Conservation (phyloP, 2,888 invertebrate species). For the Actias luna region DNA sequence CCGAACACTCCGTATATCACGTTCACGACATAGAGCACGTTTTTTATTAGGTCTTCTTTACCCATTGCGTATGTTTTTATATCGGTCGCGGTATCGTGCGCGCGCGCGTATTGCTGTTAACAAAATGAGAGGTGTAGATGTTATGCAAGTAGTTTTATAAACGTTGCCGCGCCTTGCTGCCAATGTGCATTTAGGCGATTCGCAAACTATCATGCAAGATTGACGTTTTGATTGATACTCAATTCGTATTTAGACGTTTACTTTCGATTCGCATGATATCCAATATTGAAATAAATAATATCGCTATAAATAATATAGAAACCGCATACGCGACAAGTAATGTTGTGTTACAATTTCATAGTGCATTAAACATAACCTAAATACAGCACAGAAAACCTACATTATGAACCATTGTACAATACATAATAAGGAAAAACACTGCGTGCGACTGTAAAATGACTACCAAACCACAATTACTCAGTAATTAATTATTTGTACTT, state of each 20-base stretch:
- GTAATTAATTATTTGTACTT: background rate
- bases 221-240: conserved; percentile 24
- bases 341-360: background rate
- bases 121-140: conserved; percentile 63
- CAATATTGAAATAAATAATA: background rate
- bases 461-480: conserved; percentile 7
- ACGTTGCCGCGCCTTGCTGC: conserved; percentile 49
- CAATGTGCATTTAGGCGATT: conserved; percentile 26
- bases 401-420: background rate
- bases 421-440: conserved; percentile 1
- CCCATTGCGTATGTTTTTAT: conserved; percentile 46
- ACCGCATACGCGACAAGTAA: background rate
- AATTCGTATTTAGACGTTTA: background rate
- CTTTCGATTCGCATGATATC: background rate
- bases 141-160: conserved; percentile 67
- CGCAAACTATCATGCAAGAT: conserved; percentile 29
- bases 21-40: conserved; percentile 67
- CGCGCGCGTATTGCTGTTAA: conserved; percentile 51
- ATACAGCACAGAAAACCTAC: background rate
- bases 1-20: conserved; percentile 72
- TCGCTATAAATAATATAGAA: background rate
- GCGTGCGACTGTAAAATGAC: background rate
- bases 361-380: background rate
- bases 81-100: conserved; percentile 43
- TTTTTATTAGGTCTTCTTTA: conserved; percentile 69